A percentile compares a stretch with the other conserved stretches of the same genome.
These are phyloP conservation scores for Neuroterus valhalla DNA, from an alignment of 1,140 invertebrate genomes.

Conservation along the genomic window DNA sequence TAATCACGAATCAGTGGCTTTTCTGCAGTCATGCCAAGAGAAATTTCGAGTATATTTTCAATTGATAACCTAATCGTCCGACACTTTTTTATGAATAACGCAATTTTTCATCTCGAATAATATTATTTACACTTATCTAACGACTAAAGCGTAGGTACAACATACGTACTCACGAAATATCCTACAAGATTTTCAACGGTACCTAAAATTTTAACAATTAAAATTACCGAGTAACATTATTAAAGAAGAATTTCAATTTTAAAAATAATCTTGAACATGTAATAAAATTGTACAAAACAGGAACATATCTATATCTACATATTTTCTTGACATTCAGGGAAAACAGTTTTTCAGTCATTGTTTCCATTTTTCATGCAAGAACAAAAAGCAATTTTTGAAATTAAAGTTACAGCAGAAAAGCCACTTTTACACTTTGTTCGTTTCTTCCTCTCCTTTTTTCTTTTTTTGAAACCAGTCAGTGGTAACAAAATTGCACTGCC, in stretches of 20 bases:
- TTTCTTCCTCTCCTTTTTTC: conserved; percentile 9
- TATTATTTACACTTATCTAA: conserved; percentile 2
- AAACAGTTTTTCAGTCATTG: neutral
- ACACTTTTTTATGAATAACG: neutral
- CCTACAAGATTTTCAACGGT: no score
- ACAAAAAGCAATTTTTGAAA: neutral
- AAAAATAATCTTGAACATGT: neutral
- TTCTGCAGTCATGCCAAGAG: neutral
- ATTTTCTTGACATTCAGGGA: neutral
- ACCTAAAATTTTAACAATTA: no score
- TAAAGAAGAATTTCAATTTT: neutral
- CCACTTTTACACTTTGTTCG: conserved; percentile 26
- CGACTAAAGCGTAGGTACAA: neutral
- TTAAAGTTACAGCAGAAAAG: conserved; percentile 13
- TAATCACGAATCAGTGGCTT: neutral
- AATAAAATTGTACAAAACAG: conserved; percentile 16
- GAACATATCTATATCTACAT: conserved; percentile 9
- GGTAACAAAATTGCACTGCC: conserved; percentile 12
- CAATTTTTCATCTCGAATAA: neutral
- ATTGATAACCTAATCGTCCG: neutral
- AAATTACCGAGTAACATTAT: neutral
- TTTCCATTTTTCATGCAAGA: neutral
- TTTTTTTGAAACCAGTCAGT: conserved; percentile 20
- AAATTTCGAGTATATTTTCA: neutral
- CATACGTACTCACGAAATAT: neutral